phyloP scores from a whole-genome alignment of 2,888 invertebrate genomes.

The Catonia carolina region DNA sequence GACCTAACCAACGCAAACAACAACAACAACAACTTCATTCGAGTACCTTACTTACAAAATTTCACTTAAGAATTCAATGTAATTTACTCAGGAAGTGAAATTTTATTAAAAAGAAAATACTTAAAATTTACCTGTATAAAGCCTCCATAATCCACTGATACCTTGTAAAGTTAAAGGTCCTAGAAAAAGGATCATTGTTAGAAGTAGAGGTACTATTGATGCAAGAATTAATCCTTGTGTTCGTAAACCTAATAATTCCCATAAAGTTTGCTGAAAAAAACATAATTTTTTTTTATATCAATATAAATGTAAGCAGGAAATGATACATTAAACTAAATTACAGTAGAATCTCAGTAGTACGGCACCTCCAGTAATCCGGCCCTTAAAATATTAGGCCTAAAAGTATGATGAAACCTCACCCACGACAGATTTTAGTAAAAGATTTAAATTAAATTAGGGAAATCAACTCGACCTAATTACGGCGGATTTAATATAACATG shows the following conservation, averaged over 20 bases:
- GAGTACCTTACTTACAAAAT: no score
- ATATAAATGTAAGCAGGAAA: not conserved
- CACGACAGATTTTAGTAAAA: no score
- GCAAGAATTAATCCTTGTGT: conserved; percentile 67
- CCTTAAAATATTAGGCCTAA: no score
- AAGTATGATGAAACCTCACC: no score
- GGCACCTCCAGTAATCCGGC: no score
- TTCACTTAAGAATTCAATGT: no score
- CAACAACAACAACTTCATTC: no score
- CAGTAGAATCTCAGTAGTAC: not conserved
- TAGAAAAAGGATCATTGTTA: conserved; percentile 73
- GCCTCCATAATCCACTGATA: conserved; percentile 58
- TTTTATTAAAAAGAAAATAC: no score
- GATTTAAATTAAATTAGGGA: no score
- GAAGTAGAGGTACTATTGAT: conserved; percentile 60
- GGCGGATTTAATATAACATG: no score
- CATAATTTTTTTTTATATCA: not conserved
- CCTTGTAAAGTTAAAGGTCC: conserved; percentile 74
- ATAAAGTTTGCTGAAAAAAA: conserved; percentile 52
- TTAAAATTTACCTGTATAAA: conserved; percentile 56
- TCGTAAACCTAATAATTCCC: conserved; percentile 68
- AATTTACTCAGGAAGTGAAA: no score
- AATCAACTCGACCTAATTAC: not conserved
- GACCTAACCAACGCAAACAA: no score
- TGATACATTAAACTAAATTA: not conserved